Conservation (phyloP, 2,113 vertebrate genomes). For the Microcebus jonahi region DNA sequence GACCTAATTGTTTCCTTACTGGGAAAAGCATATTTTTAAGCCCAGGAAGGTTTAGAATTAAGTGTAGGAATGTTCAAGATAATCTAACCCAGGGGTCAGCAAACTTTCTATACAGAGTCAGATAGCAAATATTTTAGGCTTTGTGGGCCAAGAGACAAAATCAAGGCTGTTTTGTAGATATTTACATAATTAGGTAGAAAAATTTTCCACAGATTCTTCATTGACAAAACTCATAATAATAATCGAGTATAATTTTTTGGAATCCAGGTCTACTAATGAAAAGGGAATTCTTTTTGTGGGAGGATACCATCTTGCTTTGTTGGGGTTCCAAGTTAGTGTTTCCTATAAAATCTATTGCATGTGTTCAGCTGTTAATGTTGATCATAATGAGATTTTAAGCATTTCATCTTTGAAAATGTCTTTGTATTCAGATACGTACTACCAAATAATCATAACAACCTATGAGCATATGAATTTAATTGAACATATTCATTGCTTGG, state of each 20-base stretch:
- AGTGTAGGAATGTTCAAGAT: not conserved
- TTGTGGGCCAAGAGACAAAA: not conserved
- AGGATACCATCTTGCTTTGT: not conserved
- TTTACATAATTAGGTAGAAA: not conserved
- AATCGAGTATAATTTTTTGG: not conserved
- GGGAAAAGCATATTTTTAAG: not conserved
- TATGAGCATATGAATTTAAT: not conserved
- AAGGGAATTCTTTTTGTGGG: not conserved
- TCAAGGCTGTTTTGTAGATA: not conserved
- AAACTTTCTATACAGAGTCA: not conserved
- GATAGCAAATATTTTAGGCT: not conserved
- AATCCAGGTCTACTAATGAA: not conserved
- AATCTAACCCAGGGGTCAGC: not conserved
- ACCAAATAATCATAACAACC: not conserved
- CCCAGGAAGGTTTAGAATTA: not conserved
- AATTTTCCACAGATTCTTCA: not conserved
- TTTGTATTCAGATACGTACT: not conserved
- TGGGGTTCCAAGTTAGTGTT: not conserved
- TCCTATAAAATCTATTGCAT: not conserved
- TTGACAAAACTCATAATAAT: not conserved
- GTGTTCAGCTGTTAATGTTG: not conserved
- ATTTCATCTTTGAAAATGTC: not conserved
- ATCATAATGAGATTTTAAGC: not conserved
- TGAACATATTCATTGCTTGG: not conserved
- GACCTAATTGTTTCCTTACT: not conserved